Evolutionary conservation across 2,888 invertebrate genomes (phyloP), one percentile per base, ranked within the genome.

Genomic region (Pecten maximus): DNA sequence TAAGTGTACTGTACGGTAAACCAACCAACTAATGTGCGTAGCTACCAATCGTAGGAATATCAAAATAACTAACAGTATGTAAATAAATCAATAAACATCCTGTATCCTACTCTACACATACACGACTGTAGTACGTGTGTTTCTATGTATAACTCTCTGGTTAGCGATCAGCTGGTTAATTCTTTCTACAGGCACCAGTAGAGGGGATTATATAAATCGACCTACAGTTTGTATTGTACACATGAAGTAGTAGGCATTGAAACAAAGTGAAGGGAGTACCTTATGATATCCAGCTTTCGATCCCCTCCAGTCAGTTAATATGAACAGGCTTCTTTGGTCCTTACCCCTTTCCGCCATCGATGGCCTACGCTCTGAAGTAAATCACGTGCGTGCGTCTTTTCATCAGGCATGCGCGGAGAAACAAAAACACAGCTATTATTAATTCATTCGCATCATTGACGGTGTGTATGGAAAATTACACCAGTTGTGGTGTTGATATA

Each of bases 91-190:
- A 60, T 60, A 60, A 6, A 60, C 23, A 60, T 10, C 48, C 6
- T 19, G 23, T 19, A n/a, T 23, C 12, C 54, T 19, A 54, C 2
- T 19, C 54, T 74, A 74, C 28, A n/a, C n/a, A 28, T 8, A 28
- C 28, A 35, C 74, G 6, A 2, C 28, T 1, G 28, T 28, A 15
- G 60, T 60, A 60, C 28, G 74, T 74, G 74, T 74, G 35, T 35
- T 74, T 74, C 74, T 74, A 6, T 35, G 74, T 74, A 12, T 74
- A 28, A 35, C 35, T 23, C 28, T 12, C 74, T 28, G 28, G 74
- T 35, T 35, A 74, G 74, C 74, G 35, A 74, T 74, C 74, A 74
- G 74, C 74, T 74, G 74, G 74, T 35, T 19, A n/a, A 54, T 74
- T 74, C 74, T 35, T 74, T 15, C 50, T 54, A n/a, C n/a, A n/a